A percentile compares a stretch with the other conserved stretches of the same genome.
phyloP scores from a whole-genome alignment of 1,140 invertebrate genomes.

The Cyclargus thomasi region DNA sequence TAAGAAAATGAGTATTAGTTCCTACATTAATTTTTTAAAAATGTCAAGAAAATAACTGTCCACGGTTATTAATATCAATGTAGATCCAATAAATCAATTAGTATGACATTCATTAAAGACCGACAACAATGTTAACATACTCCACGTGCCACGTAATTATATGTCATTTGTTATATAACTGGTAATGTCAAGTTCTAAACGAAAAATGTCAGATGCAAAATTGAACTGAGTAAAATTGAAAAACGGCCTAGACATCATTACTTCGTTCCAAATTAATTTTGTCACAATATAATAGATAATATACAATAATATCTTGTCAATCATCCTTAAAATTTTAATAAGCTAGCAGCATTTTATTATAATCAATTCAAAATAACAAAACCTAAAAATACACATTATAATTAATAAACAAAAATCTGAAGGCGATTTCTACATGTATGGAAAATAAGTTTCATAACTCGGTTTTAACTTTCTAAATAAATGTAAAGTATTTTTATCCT shows the following conservation, averaged over 20 bases:
- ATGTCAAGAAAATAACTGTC: background rate
- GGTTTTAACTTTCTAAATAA: slow-evolving; percentile 6
- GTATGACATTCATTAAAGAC: background rate
- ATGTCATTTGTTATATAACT: background rate
- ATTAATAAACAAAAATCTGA: slow-evolving; percentile 13
- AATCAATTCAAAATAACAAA: background rate
- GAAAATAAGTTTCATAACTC: background rate
- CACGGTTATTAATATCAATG: background rate
- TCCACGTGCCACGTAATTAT: background rate
- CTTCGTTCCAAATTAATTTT: background rate
- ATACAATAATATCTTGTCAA: background rate
- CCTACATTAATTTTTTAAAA: background rate
- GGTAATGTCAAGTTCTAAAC: background rate
- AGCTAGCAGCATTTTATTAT: background rate
- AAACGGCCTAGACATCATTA: background rate
- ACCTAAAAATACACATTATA: background rate
- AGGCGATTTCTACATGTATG: slow-evolving; percentile 10
- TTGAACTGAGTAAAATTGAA: background rate
- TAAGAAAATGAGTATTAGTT: background rate
- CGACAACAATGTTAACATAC: background rate
- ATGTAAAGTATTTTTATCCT: slow-evolving; percentile 18
- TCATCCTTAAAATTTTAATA: background rate
- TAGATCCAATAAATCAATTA: background rate
- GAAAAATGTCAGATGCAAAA: no score
- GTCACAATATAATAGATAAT: background rate